These are phyloP conservation scores for Meles meles DNA, from an alignment of 2,113 vertebrate species.

Conservation along the genomic window DNA sequence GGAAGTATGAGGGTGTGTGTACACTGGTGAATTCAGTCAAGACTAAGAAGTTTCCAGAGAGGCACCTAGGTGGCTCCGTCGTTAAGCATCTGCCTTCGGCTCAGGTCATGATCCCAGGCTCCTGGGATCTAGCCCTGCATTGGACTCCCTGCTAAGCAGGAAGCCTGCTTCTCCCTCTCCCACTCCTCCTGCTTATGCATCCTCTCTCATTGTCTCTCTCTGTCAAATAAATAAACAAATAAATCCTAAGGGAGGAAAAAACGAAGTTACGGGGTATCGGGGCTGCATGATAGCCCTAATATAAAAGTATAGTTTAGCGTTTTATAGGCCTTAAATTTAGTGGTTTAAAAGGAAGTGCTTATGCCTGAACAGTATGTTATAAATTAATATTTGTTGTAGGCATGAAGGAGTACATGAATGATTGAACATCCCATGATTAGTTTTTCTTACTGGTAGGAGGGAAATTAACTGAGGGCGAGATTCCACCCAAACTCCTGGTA, in stretches of 20 bases:
- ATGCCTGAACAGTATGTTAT: not conserved
- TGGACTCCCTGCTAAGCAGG: too few species aligned
- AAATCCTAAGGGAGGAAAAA: too few species aligned
- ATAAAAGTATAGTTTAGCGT: not conserved
- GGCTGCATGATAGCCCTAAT: not conserved
- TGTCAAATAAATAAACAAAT: too few species aligned
- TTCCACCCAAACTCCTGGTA: not conserved
- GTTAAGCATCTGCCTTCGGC: too few species aligned
- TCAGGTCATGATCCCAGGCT: too few species aligned
- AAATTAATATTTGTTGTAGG: not conserved
- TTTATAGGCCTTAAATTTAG: not conserved
- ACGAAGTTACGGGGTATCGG: not conserved
- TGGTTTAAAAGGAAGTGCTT: not conserved
- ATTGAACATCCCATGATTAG: not conserved
- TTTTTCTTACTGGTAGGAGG: not conserved
- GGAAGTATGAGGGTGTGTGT: too few species aligned
- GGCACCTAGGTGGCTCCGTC: too few species aligned
- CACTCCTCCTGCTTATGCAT: too few species aligned
- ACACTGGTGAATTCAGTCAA: not conserved
- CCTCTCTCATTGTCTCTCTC: too few species aligned
- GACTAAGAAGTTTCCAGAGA: not conserved
- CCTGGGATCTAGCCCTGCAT: too few species aligned
- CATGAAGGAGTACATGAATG: not conserved
- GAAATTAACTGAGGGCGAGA: not conserved
- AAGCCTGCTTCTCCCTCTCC: too few species aligned